A percentile compares a stretch with the other conserved stretches of the same genome.
Conservation (phyloP, 2,888 invertebrate species). For the Plagiodera versicolora region DNA sequence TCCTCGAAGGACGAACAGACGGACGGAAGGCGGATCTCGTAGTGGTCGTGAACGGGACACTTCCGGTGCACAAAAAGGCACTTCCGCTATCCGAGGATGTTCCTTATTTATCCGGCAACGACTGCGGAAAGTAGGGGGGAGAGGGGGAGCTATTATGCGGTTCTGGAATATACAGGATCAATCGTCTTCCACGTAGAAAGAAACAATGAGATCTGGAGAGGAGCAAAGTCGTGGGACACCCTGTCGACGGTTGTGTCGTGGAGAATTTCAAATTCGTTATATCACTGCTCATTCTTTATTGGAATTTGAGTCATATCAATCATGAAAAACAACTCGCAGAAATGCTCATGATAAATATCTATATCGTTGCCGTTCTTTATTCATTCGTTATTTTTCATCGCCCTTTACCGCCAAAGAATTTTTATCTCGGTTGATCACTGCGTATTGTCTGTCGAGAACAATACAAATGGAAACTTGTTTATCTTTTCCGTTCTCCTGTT, state of each 20-base stretch:
- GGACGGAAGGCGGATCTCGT: slow-evolving; percentile 44
- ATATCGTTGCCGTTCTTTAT: neutral
- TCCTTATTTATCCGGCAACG: slow-evolving; percentile 40
- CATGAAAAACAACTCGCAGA: neutral
- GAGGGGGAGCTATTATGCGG: too few species aligned
- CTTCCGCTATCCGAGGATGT: slow-evolving; percentile 52
- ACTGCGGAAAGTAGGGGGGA: neutral
- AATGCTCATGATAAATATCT: neutral
- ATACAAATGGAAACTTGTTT: slow-evolving; percentile 31
- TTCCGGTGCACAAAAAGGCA: slow-evolving; percentile 50
- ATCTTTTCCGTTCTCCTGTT: slow-evolving; percentile 29
- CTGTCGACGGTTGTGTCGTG: too few species aligned
- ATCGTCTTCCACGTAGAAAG: too few species aligned
- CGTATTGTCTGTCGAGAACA: slow-evolving; percentile 26
- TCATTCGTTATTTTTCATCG: neutral
- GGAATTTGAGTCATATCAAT: slow-evolving; percentile 1
- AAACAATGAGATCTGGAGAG: too few species aligned
- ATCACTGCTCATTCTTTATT: neutral
- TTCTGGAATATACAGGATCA: too few species aligned
- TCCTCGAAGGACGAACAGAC: slow-evolving; percentile 44
- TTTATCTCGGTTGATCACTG: slow-evolving; percentile 20
- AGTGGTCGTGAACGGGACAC: slow-evolving; percentile 49
- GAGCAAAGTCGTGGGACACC: too few species aligned
- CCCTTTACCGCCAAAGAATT: slow-evolving; percentile 16
- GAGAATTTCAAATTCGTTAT: too few species aligned